A percentile compares a stretch with the other conserved stretches of the same genome.
Conservation (phyloP, 1,140 invertebrate species). For the Pseudomyrmex gracilis region DNA sequence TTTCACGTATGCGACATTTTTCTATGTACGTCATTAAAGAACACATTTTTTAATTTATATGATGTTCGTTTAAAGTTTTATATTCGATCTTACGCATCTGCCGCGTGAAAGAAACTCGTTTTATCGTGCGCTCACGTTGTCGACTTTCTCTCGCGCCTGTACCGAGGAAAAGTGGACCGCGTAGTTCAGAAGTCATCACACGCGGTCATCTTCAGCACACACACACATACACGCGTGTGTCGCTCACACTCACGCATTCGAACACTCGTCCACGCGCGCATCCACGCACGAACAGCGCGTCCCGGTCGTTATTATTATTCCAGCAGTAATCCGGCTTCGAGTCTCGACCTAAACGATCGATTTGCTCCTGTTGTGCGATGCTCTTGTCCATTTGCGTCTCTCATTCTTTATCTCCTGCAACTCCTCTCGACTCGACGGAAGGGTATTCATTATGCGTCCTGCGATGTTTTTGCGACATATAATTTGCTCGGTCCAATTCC, state of each 20-base stretch:
- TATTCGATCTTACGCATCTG: neutral
- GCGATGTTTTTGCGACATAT: slow-evolving; percentile 3
- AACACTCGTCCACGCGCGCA: neutral
- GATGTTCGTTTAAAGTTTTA: neutral
- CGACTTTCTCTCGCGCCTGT: slow-evolving; percentile 67
- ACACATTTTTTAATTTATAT: neutral
- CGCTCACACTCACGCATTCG: slow-evolving; percentile 55
- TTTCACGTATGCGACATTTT: neutral
- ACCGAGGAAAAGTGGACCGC: slow-evolving; percentile 72
- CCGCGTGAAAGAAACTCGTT: neutral
- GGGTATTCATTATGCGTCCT: slow-evolving; percentile 6
- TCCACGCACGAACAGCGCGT: slow-evolving; percentile 60
- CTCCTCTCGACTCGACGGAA: neutral
- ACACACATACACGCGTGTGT: neutral
- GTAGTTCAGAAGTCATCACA: slow-evolving; percentile 75
- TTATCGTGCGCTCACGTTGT: neutral
- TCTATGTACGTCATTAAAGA: too few relatives aligned
- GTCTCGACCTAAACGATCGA: slow-evolving; percentile 40
- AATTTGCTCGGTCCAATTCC: slow-evolving; percentile 7
- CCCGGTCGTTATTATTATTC: slow-evolving; percentile 75
- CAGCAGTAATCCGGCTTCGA: slow-evolving; percentile 63
- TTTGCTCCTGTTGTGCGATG: slow-evolving; percentile 36
- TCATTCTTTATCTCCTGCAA: slow-evolving; percentile 20
- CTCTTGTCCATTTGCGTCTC: slow-evolving; percentile 17
- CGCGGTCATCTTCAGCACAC: slow-evolving; percentile 43